phyloP scores from a whole-genome alignment of 2,888 invertebrate species.

The Ischnura elegans region DNA sequence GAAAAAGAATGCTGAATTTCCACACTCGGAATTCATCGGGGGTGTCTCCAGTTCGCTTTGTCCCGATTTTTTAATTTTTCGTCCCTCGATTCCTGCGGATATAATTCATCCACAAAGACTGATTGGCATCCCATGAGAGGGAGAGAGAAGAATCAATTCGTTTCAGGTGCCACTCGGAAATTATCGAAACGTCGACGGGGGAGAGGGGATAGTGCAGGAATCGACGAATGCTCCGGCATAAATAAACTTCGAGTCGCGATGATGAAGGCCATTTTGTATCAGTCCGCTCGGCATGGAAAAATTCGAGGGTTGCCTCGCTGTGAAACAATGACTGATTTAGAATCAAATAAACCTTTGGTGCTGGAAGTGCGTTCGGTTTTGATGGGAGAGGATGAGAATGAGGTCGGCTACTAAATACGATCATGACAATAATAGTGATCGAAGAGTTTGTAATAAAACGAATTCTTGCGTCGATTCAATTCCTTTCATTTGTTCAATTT shows the following conservation, averaged over 20 bases:
- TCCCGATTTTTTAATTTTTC: not conserved
- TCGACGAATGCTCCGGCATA: not conserved
- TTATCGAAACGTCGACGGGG: not conserved
- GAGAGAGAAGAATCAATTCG: not conserved
- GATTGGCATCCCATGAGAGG: not conserved
- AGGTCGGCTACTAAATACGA: not conserved
- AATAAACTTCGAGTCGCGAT: not conserved
- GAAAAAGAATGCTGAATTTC: not conserved
- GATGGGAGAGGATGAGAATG: not conserved
- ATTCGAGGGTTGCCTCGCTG: too few species aligned
- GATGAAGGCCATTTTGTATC: not conserved
- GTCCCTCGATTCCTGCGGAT: not conserved
- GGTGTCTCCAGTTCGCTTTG: not conserved
- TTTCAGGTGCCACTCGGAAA: not conserved
- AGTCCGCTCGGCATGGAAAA: too few species aligned
- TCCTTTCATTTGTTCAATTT: too few species aligned
- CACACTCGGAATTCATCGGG: not conserved
- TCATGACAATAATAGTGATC: not conserved
- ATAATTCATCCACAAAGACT: not conserved
- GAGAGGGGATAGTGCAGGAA: not conserved
- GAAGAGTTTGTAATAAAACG: too few species aligned
- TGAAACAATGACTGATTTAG: not conserved
- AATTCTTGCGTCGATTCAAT: too few species aligned
- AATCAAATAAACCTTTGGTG: not conserved
- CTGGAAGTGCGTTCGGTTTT: not conserved